A percentile compares a stretch with the other conserved stretches of the same genome.
phyloP scores from a whole-genome alignment of 2,797 vertebrate genomes.

The Malacoctenus gilli region DNA sequence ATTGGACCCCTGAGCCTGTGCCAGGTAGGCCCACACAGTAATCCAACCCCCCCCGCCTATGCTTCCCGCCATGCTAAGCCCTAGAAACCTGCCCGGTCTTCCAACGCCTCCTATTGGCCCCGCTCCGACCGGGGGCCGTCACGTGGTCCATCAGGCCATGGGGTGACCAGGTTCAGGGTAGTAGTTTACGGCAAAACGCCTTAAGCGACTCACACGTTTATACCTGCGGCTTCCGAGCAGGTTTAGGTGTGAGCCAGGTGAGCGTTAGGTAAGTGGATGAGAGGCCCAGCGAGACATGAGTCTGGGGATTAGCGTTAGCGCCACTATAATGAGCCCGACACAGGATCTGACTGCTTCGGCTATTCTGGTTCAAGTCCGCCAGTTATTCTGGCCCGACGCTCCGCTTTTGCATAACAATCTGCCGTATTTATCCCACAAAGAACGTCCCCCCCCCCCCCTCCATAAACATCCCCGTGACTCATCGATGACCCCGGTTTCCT shows the following conservation, averaged over 20 bases:
- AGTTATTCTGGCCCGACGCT: conserved; percentile 43
- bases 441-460: background rate
- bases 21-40: too few relatives aligned
- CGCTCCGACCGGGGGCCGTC: conserved; percentile 32
- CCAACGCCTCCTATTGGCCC: conserved; percentile 28
- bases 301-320: conserved; percentile 58
- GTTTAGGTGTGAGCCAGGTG: conserved; percentile 42
- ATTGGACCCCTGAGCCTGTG: too few relatives aligned
- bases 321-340: conserved; percentile 15
- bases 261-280: conserved; percentile 69
- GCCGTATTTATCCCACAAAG: conserved; percentile 38
- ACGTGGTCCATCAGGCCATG: conserved; percentile 57
- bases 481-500: conserved; percentile 42
- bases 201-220: conserved; percentile 52
- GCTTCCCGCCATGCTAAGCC: conserved; percentile 22
- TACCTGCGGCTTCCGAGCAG: conserved; percentile 38
- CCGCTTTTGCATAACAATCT: conserved; percentile 50
- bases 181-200: conserved; percentile 38
- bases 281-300: conserved; percentile 38
- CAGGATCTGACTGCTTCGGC: conserved; percentile 49
- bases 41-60: background rate
- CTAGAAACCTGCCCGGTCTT: conserved; percentile 11
- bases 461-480: conserved; percentile 53
- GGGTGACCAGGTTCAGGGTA: conserved; percentile 54
- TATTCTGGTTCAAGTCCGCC: conserved; percentile 43